These are phyloP conservation scores for Trisateles emortualis DNA, from an alignment of 2,888 invertebrate species.

Conservation along the genomic window DNA sequence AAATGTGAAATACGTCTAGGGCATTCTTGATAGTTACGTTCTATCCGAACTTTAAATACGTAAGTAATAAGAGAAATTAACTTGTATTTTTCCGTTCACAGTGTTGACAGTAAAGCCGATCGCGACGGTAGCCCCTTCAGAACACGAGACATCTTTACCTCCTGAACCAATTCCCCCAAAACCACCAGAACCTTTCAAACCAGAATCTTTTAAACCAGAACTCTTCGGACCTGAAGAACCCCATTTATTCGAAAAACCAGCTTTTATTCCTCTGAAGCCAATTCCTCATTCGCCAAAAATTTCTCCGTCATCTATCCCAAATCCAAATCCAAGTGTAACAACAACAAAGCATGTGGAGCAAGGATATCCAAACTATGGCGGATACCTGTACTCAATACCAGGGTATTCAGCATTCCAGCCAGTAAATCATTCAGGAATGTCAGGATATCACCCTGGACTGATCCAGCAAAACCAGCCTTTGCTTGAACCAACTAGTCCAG, in stretches of 20 bases:
- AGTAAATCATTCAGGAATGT: conserved; percentile 39
- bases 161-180: conserved; percentile 60
- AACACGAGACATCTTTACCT: conserved; percentile 55
- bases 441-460: conserved; percentile 59
- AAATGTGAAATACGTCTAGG: too few species aligned
- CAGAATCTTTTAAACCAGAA: conserved; percentile 44
- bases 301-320: conserved; percentile 82
- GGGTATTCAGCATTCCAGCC: conserved; percentile 83
- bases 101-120: conserved; percentile 31
- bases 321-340: conserved; percentile 77
- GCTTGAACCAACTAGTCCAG: conserved; percentile 52
- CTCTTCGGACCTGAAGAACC: conserved; percentile 59
- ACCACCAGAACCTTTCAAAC: conserved; percentile 58
- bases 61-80: background rate
- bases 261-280: conserved; percentile 66
- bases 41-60: too few species aligned
- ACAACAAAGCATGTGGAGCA: conserved; percentile 70
- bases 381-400: conserved; percentile 77
- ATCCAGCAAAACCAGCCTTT: conserved; percentile 57
- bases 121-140: conserved; percentile 42
- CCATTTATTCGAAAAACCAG: conserved; percentile 63
- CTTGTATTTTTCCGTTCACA: conserved; percentile 35
- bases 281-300: conserved; percentile 77
- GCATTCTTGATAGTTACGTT: too few species aligned
- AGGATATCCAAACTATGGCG: conserved; percentile 71